These are phyloP conservation scores for Elgaria multicarinata DNA, from an alignment of 2,113 vertebrate species.

Conservation along the genomic window DNA sequence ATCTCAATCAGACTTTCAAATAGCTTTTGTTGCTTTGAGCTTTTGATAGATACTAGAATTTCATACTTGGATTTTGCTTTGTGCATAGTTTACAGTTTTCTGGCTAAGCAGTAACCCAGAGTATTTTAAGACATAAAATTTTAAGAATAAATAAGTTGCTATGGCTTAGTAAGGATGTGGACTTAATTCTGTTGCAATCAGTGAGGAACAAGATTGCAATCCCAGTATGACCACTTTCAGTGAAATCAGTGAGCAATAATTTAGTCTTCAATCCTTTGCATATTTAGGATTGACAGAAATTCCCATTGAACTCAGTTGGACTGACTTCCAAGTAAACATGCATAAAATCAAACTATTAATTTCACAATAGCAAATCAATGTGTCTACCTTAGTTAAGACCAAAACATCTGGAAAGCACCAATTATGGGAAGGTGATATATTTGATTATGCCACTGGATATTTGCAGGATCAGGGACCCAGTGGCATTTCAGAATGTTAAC, in stretches of 20 bases:
- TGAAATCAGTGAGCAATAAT: neutral
- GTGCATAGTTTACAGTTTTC: constrained; percentile 3
- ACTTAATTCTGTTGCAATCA: neutral
- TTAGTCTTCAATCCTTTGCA: neutral
- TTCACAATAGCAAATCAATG: neutral
- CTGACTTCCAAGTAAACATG: neutral
- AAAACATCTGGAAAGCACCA: neutral
- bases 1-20: neutral
- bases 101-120: neutral
- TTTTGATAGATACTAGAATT: neutral
- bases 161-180: neutral
- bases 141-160: neutral
- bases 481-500: neutral
- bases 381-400: neutral
- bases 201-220: neutral
- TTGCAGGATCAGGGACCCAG: neutral
- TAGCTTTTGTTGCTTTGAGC: constrained; percentile 8
- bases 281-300: neutral
- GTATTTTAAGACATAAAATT: neutral
- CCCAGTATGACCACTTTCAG: neutral
- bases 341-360: neutral
- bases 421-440: neutral
- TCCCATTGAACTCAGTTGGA: neutral
- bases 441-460: neutral
- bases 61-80: neutral